A percentile compares a stretch with the other conserved stretches of the same genome.
Evolutionary conservation across 2,888 invertebrate species (phyloP).

Genomic region (Parelbella ahira): DNA sequence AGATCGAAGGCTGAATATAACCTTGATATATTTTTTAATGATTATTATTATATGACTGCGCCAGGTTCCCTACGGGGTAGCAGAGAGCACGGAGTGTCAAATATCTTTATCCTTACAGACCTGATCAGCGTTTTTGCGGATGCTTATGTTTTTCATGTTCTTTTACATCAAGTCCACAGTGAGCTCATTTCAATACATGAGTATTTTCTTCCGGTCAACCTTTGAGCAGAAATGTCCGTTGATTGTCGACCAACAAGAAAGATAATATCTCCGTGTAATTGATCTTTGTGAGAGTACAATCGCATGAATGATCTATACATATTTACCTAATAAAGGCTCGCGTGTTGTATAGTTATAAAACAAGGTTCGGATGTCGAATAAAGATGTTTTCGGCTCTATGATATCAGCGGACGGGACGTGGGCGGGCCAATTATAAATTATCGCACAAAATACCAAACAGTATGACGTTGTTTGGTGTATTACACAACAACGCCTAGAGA

Average conservation of each 20-base stretch:
- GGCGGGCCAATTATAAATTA: slow-evolving; percentile 16
- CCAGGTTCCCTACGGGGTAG: too few relatives aligned
- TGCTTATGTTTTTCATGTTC: too few relatives aligned
- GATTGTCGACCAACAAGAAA: slow-evolving; percentile 13
- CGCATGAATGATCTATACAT: slow-evolving; percentile 9
- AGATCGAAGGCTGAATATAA: too few relatives aligned
- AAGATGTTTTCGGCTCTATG: slow-evolving; percentile 12
- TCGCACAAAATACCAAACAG: slow-evolving; percentile 7
- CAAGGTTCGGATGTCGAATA: slow-evolving; percentile 17
- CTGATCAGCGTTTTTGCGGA: too few relatives aligned
- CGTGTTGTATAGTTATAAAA: slow-evolving; percentile 21
- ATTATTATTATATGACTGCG: too few relatives aligned
- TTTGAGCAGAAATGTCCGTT: slow-evolving; percentile 18
- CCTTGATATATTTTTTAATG: too few relatives aligned
- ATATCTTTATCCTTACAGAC: too few relatives aligned
- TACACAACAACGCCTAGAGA: too few relatives aligned
- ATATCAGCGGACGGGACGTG: slow-evolving; percentile 9
- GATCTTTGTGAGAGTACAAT: slow-evolving; percentile 20
- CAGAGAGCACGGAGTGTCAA: too few relatives aligned
- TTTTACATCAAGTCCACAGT: slow-evolving; percentile 2
- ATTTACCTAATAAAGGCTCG: slow-evolving; percentile 10
- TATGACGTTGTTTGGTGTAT: too few relatives aligned
- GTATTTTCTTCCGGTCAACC: slow-evolving; percentile 24
- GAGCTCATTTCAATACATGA: slow-evolving; percentile 9
- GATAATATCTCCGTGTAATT: slow-evolving; percentile 20